phyloP scores from a whole-genome alignment of 2,888 invertebrate genomes.

The Malthinus seriepunctatus region DNA sequence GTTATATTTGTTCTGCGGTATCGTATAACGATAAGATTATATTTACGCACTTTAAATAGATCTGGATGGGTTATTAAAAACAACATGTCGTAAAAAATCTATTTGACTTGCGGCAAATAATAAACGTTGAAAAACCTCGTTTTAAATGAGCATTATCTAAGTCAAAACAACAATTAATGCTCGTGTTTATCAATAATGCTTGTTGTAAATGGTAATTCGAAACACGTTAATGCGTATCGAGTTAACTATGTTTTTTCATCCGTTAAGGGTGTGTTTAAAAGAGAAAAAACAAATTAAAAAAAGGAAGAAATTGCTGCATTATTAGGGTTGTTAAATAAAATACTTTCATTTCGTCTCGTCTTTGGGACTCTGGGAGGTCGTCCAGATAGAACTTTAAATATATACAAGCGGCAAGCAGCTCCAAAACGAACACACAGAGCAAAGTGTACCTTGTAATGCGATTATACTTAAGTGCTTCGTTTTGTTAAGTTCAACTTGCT shows the following conservation, averaged over 20 bases:
- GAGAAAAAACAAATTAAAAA: no score
- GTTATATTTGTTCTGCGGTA: slow-evolving; percentile 20
- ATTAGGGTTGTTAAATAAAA: no score
- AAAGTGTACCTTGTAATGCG: slow-evolving; percentile 21
- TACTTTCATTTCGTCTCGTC: no score
- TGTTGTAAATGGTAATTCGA: no score
- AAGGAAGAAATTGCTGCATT: no score
- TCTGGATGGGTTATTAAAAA: slow-evolving; percentile 11
- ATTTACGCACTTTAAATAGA: slow-evolving; percentile 13
- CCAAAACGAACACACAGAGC: slow-evolving; percentile 15
- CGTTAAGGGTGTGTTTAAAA: no score
- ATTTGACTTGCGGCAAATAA: slow-evolving; percentile 5
- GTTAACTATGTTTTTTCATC: no score
- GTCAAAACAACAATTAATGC: slow-evolving; percentile 2
- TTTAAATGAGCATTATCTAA: background rate
- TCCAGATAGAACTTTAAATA: slow-evolving; percentile 1
- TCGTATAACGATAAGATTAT: slow-evolving; percentile 18
- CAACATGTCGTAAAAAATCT: slow-evolving; percentile 4
- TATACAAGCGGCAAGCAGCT: background rate
- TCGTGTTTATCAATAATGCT: no score
- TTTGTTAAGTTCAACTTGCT: slow-evolving; percentile 10
- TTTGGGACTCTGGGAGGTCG: background rate
- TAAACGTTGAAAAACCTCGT: background rate
- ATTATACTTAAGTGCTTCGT: slow-evolving; percentile 25
- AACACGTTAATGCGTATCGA: no score